phyloP scores from a whole-genome alignment of 2,113 vertebrate genomes.

The Forbesichthys papilliferus region DNA sequence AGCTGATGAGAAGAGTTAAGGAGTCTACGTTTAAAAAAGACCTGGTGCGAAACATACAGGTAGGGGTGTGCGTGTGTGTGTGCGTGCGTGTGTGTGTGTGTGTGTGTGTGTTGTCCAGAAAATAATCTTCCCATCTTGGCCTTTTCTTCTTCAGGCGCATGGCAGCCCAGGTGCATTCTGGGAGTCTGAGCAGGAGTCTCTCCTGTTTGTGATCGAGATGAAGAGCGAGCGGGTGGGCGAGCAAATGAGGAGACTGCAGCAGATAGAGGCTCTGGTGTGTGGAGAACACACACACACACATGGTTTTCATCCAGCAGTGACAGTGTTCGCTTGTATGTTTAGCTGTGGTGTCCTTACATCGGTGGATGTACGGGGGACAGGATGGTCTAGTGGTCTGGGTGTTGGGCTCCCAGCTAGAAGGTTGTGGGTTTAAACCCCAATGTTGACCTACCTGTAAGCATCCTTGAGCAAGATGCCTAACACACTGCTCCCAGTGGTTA shows the following conservation, averaged over 20 bases:
- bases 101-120: not conserved
- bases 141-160: conserved; percentile 73
- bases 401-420: too few relatives aligned
- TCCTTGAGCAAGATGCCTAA: too few relatives aligned
- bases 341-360: too few relatives aligned
- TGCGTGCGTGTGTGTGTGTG: not conserved
- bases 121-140: not conserved
- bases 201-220: conserved; percentile 95
- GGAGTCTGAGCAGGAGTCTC: conserved; percentile 93
- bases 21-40: conserved; percentile 83
- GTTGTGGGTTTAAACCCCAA: too few relatives aligned
- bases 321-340: too few relatives aligned
- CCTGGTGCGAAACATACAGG: conserved; percentile 83
- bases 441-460: too few relatives aligned
- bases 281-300: not conserved
- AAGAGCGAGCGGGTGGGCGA: conserved; percentile 84
- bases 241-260: conserved; percentile 81
- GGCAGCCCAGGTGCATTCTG: conserved; percentile 92
- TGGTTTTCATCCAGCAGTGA: too few relatives aligned
- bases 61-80: conserved; percentile 10
- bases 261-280: conserved; percentile 83
- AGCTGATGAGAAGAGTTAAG: conserved; percentile 82
- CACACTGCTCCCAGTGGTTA: too few relatives aligned
- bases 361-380: too few relatives aligned
- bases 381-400: too few relatives aligned